Evolutionary conservation across 2,113 vertebrate genomes (phyloP).

Genomic region (Pheucticus melanocephalus): DNA sequence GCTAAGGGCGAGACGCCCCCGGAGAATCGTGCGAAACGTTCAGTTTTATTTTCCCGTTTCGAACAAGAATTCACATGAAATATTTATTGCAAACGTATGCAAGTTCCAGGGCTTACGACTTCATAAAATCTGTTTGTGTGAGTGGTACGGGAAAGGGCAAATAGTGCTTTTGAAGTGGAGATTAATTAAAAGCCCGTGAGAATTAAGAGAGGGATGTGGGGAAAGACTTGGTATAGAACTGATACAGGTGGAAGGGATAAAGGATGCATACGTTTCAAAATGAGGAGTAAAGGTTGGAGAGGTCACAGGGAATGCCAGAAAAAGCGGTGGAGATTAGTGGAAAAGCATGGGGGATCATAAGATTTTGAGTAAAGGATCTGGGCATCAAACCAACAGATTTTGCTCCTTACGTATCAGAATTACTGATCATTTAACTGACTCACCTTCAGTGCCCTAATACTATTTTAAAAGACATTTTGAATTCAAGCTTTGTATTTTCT

Average conservation of each 20-base stretch:
- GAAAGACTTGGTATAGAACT: not conserved
- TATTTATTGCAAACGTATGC: not conserved
- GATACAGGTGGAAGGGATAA: not conserved
- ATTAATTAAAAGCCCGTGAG: not conserved
- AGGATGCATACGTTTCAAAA: not conserved
- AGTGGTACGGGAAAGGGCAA: not conserved
- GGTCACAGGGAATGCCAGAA: not conserved
- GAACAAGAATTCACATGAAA: not conserved
- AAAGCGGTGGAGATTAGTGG: not conserved
- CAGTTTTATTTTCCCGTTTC: not conserved
- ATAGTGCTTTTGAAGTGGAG: rapidly evolving
- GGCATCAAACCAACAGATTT: not conserved
- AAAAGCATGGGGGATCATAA: not conserved
- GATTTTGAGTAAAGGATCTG: not conserved
- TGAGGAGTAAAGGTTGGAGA: not conserved
- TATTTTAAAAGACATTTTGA: not conserved
- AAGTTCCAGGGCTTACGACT: not conserved
- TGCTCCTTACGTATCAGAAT: not conserved
- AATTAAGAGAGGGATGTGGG: not conserved
- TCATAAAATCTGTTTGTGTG: not conserved
- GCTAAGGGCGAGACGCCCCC: not conserved
- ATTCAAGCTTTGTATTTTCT: not conserved
- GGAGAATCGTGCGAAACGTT: not conserved
- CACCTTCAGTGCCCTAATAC: not conserved
- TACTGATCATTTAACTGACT: not conserved